Evolutionary conservation across 2,888 invertebrate species (phyloP), one percentile per base, ranked within the genome.

Genomic region (Cerastis leucographa): DNA sequence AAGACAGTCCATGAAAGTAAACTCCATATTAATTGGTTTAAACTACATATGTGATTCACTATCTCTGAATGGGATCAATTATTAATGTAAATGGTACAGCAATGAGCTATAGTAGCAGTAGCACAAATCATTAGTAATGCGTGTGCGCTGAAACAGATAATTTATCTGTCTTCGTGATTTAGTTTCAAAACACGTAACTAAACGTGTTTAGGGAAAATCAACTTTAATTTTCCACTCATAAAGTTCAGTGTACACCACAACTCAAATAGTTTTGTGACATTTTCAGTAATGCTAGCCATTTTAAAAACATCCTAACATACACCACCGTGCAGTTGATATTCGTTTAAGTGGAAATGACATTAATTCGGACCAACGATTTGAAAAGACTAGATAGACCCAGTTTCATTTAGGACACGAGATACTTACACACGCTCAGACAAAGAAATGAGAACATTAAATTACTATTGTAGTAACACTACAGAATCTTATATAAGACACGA

Each of bases 401-500:
- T 87, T 87, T 87, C 82, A 85, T 82, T 83, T 74, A 74, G 76
- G 69, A 82, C 83, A 83, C 75, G 88, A 80, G 77, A 81, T 81
- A 78, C 49, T 59, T 79, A 56, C 66, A 81, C 87, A 84, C 85
- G 71, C 87, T 74, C 59, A 56, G 49, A 77, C 76, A 67, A 76
- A 64, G 61, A 80, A 84, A 82, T 81, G 44, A 71, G 70, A 78
- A 76, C 79, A 80, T 76, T 74, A 74, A 59, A 80, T 75, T 64
- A 75, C 68, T 73, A 73, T 74, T 81, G 69, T 76, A 87, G 77
- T 76, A n/a, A 70, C 61, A 70, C 61, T 70, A 42, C 77, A 67
- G n/a, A 78, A 83, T 69, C 59, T 85, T 84, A 85, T 76, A 78
- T 83, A 84, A 84, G 73, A 83, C 19, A 40, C 62, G 54, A 84